A percentile compares a stretch with the other conserved stretches of the same genome.
Evolutionary conservation across 1,140 invertebrate genomes (phyloP).

Genomic region (Lepidotrigona ventralis): DNA sequence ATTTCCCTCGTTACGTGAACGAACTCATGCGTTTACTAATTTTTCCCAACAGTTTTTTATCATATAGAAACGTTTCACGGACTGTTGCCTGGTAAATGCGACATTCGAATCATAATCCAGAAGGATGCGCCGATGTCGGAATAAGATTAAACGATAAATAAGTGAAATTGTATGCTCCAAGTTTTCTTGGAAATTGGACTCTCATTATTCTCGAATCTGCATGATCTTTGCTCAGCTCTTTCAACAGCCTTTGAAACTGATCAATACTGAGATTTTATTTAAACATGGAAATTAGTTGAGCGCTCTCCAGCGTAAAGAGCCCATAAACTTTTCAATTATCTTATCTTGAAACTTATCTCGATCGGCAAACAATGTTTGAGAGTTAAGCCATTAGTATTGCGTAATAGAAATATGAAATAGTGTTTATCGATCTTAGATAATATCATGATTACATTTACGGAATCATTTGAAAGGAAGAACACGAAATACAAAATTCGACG

Average conservation of each 20-base stretch:
- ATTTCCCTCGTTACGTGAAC: slow-evolving; percentile 10
- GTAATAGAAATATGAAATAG: too few species aligned
- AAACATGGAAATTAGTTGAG: neutral
- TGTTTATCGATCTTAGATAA: too few species aligned
- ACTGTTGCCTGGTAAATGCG: slow-evolving; percentile 9
- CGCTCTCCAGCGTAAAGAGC: neutral
- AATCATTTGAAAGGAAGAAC: too few species aligned
- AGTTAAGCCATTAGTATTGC: too few species aligned
- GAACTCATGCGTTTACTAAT: neutral
- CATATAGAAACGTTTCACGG: slow-evolving; percentile 3
- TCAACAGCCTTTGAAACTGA: neutral
- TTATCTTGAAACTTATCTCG: too few species aligned
- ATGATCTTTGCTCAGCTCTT: neutral
- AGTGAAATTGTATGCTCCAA: neutral
- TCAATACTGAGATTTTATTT: neutral
- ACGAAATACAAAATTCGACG: neutral
- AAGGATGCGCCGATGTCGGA: neutral
- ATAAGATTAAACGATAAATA: slow-evolving; percentile 7
- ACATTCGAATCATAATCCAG: neutral
- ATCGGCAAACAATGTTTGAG: too few species aligned
- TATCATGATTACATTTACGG: too few species aligned
- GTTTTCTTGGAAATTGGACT: slow-evolving; percentile 9
- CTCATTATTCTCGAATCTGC: neutral
- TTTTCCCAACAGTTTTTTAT: neutral
- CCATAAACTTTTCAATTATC: neutral